A percentile compares a stretch with the other conserved stretches of the same genome.
Evolutionary conservation across 2,797 vertebrate species (phyloP).

Genomic region (Microctenopoma lineatum): DNA sequence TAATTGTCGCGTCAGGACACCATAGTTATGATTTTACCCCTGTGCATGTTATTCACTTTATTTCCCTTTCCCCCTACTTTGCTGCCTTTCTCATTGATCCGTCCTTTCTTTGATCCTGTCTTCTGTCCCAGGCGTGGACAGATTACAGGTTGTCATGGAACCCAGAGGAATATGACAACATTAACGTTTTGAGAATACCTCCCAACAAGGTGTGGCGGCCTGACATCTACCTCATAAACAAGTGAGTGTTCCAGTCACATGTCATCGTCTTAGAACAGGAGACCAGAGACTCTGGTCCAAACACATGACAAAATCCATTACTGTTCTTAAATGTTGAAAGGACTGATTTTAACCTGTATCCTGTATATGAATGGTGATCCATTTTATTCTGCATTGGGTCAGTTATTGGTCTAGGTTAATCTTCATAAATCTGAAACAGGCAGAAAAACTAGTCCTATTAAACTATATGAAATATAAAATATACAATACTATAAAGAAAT

Average conservation of each 20-base stretch:
- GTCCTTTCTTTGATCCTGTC: not conserved
- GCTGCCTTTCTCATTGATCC: not conserved
- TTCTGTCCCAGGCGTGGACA: slow-evolving; percentile 83
- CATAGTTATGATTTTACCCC: slow-evolving; percentile 16
- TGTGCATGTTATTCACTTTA: not conserved
- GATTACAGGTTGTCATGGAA: slow-evolving; percentile 91
- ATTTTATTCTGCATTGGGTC: too few species aligned
- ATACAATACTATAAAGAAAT: too few species aligned
- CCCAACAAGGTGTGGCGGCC: slow-evolving; percentile 89
- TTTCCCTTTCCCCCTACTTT: not conserved
- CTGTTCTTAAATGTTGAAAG: too few species aligned
- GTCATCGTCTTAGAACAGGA: not conserved
- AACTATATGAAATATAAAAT: too few species aligned
- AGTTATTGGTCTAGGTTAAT: too few species aligned
- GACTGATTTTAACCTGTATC: too few species aligned
- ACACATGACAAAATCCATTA: too few species aligned
- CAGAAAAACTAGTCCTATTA: too few species aligned
- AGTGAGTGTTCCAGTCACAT: slow-evolving; percentile 76
- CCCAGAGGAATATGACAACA: slow-evolving; percentile 82
- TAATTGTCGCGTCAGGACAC: slow-evolving; percentile 10
- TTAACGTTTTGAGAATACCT: slow-evolving; percentile 83
- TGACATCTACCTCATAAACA: slow-evolving; percentile 92
- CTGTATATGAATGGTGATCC: too few species aligned
- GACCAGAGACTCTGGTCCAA: not conserved
- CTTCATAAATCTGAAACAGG: too few species aligned